Percentiles rank a stretch among this genome's conserved stretches.
Evolutionary conservation across 2,113 vertebrate genomes (phyloP).

Genomic region (Trichechus manatus): DNA sequence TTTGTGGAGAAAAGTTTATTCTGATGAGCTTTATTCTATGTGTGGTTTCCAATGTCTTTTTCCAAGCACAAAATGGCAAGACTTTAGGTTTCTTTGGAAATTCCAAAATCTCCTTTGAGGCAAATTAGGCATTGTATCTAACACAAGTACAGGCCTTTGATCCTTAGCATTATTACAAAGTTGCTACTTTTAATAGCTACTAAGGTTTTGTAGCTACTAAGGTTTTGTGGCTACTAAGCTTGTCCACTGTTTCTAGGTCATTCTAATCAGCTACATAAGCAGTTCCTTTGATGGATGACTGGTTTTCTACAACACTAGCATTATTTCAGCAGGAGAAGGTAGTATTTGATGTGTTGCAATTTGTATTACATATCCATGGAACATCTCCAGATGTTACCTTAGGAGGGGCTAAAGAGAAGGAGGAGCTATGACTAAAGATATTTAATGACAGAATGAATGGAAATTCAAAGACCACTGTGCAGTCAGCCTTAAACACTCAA

Average conservation of each 20-base stretch:
- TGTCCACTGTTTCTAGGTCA: constrained; percentile 43
- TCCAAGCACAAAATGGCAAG: background rate
- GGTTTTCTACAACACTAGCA: constrained; percentile 66
- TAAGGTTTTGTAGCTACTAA: background rate
- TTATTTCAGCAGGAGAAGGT: constrained; percentile 71
- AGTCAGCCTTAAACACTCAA: background rate
- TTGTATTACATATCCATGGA: constrained; percentile 8
- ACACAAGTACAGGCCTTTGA: constrained; percentile 30
- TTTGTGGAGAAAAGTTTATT: constrained; percentile 33
- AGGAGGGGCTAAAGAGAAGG: constrained; percentile 80
- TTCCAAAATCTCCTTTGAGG: background rate
- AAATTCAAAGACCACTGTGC: constrained; percentile 65
- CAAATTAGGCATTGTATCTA: background rate
- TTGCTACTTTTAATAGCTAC: constrained; percentile 34
- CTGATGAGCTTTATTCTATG: background rate
- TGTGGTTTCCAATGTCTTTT: background rate
- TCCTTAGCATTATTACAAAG: constrained; percentile 6
- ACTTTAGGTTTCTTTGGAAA: constrained; percentile 1
- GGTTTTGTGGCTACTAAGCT: background rate
- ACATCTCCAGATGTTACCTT: constrained; percentile 72
- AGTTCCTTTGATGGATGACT: constrained; percentile 68
- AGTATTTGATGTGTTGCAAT: constrained; percentile 79
- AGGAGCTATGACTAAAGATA: constrained; percentile 81
- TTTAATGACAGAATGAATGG: constrained; percentile 85
- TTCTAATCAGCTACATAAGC: constrained; percentile 64